Percentiles rank a stretch among this genome's conserved stretches.
Evolutionary conservation across 2,797 vertebrate genomes (phyloP).

Genomic region (Hybognathus amarus): DNA sequence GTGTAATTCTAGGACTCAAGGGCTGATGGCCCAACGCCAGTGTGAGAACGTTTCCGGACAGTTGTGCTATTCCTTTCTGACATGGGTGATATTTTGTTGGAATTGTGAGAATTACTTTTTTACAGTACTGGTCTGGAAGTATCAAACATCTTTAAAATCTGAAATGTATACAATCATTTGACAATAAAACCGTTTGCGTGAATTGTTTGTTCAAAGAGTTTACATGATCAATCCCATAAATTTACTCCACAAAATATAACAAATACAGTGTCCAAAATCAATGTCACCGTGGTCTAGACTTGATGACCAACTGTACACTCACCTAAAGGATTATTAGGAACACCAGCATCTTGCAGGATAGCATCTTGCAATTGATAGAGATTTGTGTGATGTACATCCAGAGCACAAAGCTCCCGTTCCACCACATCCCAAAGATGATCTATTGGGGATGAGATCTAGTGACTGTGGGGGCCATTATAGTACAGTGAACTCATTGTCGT

Average conservation of each 20-base stretch:
- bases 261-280: background rate
- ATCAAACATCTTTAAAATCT: background rate
- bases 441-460: no score
- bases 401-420: no score
- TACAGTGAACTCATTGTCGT: no score
- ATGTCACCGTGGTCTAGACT: background rate
- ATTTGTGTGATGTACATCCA: no score
- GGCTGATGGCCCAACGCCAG: background rate
- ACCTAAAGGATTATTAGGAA: no score
- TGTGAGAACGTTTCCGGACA: background rate
- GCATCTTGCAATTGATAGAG: no score
- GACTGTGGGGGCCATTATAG: no score
- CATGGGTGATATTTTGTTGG: background rate
- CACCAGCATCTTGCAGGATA: no score
- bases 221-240: background rate
- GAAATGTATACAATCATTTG: background rate
- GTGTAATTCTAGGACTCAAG: background rate
- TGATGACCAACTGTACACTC: background rate
- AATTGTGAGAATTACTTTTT: background rate
- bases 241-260: background rate
- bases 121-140: background rate
- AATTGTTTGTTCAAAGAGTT: background rate
- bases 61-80: background rate
- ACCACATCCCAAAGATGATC: no score
- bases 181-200: background rate